A percentile compares a stretch with the other conserved stretches of the same genome.
Conservation (phyloP, 2,888 invertebrate genomes). For the Sipunculus nudus region DNA sequence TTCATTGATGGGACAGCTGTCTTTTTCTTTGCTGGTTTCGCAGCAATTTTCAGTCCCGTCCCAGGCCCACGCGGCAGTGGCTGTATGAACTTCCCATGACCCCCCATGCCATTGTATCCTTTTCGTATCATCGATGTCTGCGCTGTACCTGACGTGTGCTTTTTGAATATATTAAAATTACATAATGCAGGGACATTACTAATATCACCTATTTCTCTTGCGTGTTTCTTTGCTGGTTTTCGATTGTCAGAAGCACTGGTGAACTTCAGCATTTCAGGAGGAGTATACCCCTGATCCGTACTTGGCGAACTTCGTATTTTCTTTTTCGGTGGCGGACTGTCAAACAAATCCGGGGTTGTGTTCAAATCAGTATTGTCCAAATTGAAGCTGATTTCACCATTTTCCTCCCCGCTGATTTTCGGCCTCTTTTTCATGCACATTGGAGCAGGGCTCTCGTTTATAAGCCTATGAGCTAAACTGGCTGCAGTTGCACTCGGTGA, state of each 20-base stretch:
- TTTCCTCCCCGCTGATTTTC: too few species aligned
- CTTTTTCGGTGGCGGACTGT: too few species aligned
- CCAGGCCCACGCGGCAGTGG: too few species aligned
- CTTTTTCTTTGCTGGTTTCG: too few species aligned
- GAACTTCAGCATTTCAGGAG: too few species aligned
- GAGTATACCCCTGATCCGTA: too few species aligned
- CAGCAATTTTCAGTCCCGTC: too few species aligned
- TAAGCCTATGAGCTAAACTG: conserved; percentile 32
- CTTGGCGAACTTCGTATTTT: too few species aligned
- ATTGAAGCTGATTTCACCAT: too few species aligned
- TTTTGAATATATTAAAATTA: conserved; percentile 19
- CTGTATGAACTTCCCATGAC: conserved; percentile 29
- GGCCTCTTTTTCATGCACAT: conserved; percentile 16
- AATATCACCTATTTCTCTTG: not conserved
- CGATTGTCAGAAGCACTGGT: too few species aligned
- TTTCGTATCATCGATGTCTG: conserved; percentile 14
- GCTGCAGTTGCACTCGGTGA: conserved; percentile 28
- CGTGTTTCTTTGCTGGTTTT: not conserved
- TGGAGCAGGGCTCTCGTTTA: conserved; percentile 39
- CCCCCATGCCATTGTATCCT: conserved; percentile 41
- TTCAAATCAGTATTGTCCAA: conserved; percentile 3
- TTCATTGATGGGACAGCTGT: too few species aligned
- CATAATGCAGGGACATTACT: not conserved
- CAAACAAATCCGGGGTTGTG: conserved; percentile 15
- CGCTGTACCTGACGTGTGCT: not conserved